Conservation (phyloP, 2,888 invertebrate genomes). For the Aelia acuminata region DNA sequence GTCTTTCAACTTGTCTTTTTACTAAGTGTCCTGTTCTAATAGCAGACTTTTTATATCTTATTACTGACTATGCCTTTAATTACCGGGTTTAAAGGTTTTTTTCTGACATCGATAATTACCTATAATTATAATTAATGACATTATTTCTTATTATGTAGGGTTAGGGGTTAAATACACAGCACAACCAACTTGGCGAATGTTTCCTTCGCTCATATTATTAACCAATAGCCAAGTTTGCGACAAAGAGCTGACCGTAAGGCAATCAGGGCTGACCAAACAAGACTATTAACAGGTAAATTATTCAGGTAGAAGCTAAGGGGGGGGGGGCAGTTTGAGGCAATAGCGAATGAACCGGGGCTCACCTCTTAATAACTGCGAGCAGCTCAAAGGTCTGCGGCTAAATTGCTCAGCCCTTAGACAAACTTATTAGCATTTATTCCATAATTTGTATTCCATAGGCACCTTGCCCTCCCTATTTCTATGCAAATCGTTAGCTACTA, state of each 20-base stretch:
- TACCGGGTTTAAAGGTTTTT: too few species aligned
- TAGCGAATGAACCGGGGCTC: neutral
- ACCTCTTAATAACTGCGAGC: neutral
- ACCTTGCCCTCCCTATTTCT: neutral
- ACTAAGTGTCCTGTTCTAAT: too few species aligned
- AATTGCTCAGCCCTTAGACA: neutral
- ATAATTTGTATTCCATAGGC: conserved; percentile 38
- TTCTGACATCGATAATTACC: too few species aligned
- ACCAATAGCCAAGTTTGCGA: neutral
- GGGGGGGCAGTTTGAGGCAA: neutral
- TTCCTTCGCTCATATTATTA: neutral
- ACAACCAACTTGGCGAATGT: neutral
- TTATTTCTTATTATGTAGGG: too few species aligned
- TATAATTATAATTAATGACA: too few species aligned
- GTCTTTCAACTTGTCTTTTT: too few species aligned
- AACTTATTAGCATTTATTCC: conserved; percentile 45
- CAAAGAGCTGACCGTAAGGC: conserved; percentile 17
- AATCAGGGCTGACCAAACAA: neutral
- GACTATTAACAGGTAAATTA: conserved; percentile 14
- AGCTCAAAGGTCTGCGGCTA: neutral
- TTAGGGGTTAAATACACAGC: too few species aligned
- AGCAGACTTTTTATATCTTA: too few species aligned
- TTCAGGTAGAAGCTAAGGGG: neutral
- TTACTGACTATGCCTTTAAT: too few species aligned
- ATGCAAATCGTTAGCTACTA: neutral